Evolutionary conservation across 2,888 invertebrate species (phyloP), one percentile per base, ranked within the genome.

Genomic region (Anthrax anthrax): DNA sequence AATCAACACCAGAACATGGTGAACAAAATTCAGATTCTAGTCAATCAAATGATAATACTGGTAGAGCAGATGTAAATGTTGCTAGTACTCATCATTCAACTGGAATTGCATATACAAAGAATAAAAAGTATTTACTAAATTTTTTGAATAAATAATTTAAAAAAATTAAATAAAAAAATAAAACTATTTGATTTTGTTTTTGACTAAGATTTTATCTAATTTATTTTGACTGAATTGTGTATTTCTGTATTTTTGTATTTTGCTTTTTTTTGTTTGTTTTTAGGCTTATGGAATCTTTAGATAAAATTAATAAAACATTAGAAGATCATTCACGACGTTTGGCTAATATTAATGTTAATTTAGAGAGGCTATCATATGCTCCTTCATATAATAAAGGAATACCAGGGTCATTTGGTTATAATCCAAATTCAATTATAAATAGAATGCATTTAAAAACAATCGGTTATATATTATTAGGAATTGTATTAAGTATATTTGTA

Each of bases 1-100:
- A 64, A 49, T 55, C 62, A 39, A 61, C 58, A 18, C 72, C 72
- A 36, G 75, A 74, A 54, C 71, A 71, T 44, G 72, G 69, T 42
- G 69, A 69, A 38, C 66, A 67, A 51, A 72, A 72, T 51, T 68
- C 73, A 4, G 74, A 74, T 58, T 74, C 74, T 44, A 74, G 73
- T 61, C 72, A 61, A 55, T 66, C 67, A 14, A 62, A 57, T 46
- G 62, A 64, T 5, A 62, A 64, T 27, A 50, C 47, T 34, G 51
- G 54, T 13, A 52, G 34, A 18, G n/a, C 13, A 13, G 18, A 12
- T 17, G 38, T 3, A 5, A n/a, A n/a, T 23, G 23, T 4, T 8
- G 23, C 5, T 23, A 23, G 4, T 8, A 23, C 23, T 6, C 4
- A 6, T 23, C 23, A 23, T 23, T 23, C 23, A 6, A 8, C 5